Conservation (phyloP, 2,797 vertebrate genomes). For the Tokudaia tokunoshimensis region DNA sequence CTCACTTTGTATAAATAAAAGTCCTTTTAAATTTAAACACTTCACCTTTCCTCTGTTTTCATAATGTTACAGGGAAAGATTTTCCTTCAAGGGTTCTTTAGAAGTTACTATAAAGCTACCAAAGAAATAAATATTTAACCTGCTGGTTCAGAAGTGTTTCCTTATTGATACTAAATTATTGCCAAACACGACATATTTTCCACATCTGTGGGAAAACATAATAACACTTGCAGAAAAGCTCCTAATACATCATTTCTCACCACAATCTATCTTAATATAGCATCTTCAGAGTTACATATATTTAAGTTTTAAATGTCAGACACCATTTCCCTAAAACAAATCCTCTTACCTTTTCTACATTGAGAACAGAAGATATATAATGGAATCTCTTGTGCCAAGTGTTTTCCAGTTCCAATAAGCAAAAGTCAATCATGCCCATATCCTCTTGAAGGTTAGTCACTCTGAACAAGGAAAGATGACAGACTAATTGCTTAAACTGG, state of each 20-base stretch:
- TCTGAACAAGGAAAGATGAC: background rate
- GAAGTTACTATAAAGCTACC: background rate
- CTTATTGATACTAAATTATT: slow-evolving; percentile 28
- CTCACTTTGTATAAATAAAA: background rate
- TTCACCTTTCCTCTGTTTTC: background rate
- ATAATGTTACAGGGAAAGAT: background rate
- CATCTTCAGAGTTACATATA: background rate
- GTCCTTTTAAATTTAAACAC: background rate
- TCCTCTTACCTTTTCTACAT: background rate
- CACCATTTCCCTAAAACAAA: background rate
- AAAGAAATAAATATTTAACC: slow-evolving; percentile 1
- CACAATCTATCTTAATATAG: background rate
- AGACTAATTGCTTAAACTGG: background rate
- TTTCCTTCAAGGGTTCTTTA: background rate
- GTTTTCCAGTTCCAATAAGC: background rate
- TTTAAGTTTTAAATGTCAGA: background rate
- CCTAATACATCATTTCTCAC: background rate
- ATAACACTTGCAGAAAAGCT: background rate
- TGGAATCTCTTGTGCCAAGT: background rate
- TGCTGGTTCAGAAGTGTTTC: background rate
- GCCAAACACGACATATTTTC: background rate
- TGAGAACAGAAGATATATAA: background rate
- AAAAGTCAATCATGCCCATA: background rate
- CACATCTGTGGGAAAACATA: background rate
- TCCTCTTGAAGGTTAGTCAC: background rate